Conservation (phyloP, 2,797 vertebrate genomes). For the Sorex maritimensis region DNA sequence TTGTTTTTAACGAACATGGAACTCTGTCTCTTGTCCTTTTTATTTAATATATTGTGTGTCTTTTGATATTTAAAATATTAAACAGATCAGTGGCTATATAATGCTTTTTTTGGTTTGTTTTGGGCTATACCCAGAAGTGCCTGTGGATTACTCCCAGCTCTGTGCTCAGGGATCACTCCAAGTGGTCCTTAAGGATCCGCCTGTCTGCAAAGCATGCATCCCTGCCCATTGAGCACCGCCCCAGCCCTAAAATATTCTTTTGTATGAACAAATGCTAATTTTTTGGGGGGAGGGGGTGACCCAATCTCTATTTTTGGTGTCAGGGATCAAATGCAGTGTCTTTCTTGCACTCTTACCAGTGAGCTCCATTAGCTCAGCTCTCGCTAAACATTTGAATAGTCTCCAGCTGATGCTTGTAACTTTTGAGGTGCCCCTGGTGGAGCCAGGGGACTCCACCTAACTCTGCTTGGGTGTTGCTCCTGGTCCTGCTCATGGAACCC, state of each 20-base stretch:
- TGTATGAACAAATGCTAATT: conserved; percentile 6
- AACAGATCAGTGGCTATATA: conserved; percentile 52
- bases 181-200: too few species aligned
- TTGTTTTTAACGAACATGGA: conserved; percentile 56
- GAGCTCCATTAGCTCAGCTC: background rate
- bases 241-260: too few species aligned
- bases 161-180: too few species aligned
- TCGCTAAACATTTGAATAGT: background rate
- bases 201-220: too few species aligned
- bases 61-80: conserved; percentile 60
- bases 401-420: background rate
- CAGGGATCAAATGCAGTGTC: too few species aligned
- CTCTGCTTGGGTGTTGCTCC: too few species aligned
- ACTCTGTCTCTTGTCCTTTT: conserved; percentile 25
- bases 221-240: too few species aligned
- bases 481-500: too few species aligned
- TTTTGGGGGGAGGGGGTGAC: background rate
- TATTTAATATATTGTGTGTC: background rate
- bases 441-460: too few species aligned
- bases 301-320: background rate
- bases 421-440: background rate
- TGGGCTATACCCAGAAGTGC: too few species aligned
- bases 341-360: too few species aligned
- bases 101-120: background rate
- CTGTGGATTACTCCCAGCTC: too few species aligned